Evolutionary conservation across 2,888 invertebrate species (phyloP).

Genomic region (Synanthedon myopaeformis): DNA sequence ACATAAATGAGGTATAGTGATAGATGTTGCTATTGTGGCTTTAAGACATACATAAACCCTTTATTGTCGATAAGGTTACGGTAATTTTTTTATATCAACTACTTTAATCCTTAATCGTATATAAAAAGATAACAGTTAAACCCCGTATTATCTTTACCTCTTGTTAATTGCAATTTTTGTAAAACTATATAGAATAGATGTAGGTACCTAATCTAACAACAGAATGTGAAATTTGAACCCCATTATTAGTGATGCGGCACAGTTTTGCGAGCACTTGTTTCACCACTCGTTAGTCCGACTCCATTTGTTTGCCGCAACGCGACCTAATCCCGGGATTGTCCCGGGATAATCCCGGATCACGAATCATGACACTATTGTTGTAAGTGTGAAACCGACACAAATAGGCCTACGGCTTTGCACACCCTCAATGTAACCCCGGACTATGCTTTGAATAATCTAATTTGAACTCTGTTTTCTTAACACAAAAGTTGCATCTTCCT

Average conservation of each 20-base stretch:
- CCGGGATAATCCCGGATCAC: conserved; percentile 65
- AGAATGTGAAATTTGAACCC: conserved; percentile 47
- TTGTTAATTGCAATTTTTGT: background rate
- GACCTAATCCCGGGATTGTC: conserved; percentile 61
- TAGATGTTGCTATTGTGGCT: too few relatives aligned
- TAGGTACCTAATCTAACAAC: conserved; percentile 9
- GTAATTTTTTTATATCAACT: too few relatives aligned
- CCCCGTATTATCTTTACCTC: too few relatives aligned
- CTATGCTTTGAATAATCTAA: conserved; percentile 9
- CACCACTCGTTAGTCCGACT: conserved; percentile 44
- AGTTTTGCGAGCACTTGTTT: conserved; percentile 36
- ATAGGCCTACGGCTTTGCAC: conserved; percentile 55
- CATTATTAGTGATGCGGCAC: conserved; percentile 36
- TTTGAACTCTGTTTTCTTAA: conserved; percentile 1
- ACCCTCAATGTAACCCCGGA: conserved; percentile 19
- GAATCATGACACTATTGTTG: conserved; percentile 72
- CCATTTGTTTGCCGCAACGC: conserved; percentile 67
- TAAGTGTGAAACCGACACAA: conserved; percentile 71
- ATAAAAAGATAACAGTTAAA: too few relatives aligned
- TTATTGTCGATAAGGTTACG: too few relatives aligned
- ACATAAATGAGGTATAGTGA: too few relatives aligned
- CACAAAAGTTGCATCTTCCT: conserved; percentile 9
- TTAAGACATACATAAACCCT: too few relatives aligned
- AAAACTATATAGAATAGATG: conserved; percentile 8
- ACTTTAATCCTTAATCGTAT: too few relatives aligned